These are phyloP conservation scores for Porites divaricata DNA, from an alignment of 92 coral and sea anemone genomes.

Conservation along the genomic window DNA sequence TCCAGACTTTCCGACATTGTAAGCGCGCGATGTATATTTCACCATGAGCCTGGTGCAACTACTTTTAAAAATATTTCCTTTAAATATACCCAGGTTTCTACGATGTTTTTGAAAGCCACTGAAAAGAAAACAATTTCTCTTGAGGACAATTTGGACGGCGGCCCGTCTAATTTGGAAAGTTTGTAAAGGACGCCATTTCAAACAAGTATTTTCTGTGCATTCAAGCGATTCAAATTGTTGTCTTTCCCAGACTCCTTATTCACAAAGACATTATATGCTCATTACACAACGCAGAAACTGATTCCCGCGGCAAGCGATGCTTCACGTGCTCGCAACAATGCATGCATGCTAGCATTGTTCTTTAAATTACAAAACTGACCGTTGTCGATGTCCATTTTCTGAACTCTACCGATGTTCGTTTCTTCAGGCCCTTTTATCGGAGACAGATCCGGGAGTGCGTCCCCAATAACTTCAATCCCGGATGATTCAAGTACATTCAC, in stretches of 20 bases:
- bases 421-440: constrained; percentile 72
- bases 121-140: neutral
- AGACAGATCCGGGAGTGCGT: constrained; percentile 74
- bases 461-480: constrained; percentile 61
- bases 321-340: no score
- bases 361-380: constrained; percentile 1
- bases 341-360: no score
- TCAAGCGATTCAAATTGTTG: constrained; percentile 12
- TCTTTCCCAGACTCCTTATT: constrained; percentile 27
- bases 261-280: neutral
- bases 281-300: constrained; percentile 1
- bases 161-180: constrained; percentile 3
- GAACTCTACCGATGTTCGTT: neutral
- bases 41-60: no score
- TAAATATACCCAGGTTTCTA: no score
- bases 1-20: neutral
- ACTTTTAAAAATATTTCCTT: no score
- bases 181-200: neutral
- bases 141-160: neutral
- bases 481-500: constrained; percentile 70
- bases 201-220: neutral
- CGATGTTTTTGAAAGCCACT: neutral
- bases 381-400: neutral
- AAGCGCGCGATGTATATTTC: no score
- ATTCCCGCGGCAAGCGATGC: no score